Percentiles rank a stretch among this genome's conserved stretches.
Conservation (phyloP, 2,888 invertebrate genomes). For the Tortrix viridana region DNA sequence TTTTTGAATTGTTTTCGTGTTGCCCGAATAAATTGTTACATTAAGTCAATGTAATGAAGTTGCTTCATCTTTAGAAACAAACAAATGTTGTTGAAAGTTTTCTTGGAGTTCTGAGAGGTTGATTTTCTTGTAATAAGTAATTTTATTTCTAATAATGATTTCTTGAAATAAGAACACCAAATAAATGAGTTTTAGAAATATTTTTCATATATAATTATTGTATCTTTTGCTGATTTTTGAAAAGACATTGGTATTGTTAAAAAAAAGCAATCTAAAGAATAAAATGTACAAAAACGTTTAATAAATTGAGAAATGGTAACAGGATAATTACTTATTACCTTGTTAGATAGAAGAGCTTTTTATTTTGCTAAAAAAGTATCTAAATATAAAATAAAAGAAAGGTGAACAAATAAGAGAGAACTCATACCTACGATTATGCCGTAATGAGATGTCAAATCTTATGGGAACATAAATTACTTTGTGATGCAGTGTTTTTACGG, state of each 20-base stretch:
- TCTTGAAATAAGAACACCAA: no score
- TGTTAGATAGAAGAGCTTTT: slow-evolving; percentile 3
- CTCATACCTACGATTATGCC: slow-evolving; percentile 50
- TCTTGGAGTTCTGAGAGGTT: neutral
- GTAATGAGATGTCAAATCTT: slow-evolving; percentile 60
- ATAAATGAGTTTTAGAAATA: no score
- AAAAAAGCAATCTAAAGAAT: no score
- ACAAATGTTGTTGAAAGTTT: neutral
- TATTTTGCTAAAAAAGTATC: neutral
- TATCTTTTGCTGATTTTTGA: no score
- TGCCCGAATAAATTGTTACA: neutral
- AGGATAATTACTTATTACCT: slow-evolving; percentile 16
- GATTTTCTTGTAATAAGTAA: no score
- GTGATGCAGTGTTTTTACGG: slow-evolving; percentile 6
- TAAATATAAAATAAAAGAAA: slow-evolving; percentile 21
- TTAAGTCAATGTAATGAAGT: neutral
- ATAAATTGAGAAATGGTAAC: slow-evolving; percentile 5
- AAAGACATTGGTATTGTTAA: no score
- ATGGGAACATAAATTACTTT: slow-evolving; percentile 37
- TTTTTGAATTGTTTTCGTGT: slow-evolving; percentile 18
- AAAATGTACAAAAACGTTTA: neutral
- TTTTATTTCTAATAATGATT: no score
- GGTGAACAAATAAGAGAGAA: slow-evolving; percentile 44
- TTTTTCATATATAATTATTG: no score
- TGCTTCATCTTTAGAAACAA: neutral